Evolutionary conservation across 2,113 vertebrate species (phyloP).

Genomic region (Patagioenas fasciata): DNA sequence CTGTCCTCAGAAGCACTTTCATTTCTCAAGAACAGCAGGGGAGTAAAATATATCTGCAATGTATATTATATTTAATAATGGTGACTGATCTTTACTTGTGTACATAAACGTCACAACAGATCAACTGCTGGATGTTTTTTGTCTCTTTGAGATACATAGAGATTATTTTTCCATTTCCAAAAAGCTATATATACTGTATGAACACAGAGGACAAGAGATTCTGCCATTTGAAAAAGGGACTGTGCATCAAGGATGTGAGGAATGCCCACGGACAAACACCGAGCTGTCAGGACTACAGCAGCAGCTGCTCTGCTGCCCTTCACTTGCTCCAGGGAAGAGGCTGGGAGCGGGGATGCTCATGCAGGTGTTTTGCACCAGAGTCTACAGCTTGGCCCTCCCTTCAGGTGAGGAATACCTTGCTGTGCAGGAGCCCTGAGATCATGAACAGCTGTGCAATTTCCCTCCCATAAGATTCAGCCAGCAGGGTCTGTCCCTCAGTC

Average conservation of each 20-base stretch:
- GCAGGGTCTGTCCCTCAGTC: not conserved
- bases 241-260: not conserved
- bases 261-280: not conserved
- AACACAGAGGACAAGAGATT: not conserved
- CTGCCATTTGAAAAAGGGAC: not conserved
- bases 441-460: not conserved
- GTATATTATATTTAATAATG: not conserved
- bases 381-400: not conserved
- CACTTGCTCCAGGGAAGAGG: not conserved
- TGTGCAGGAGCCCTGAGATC: not conserved
- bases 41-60: not conserved
- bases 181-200: not conserved
- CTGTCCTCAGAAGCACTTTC: slow-evolving; percentile 35
- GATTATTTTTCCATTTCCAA: not conserved
- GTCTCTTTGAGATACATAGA: not conserved
- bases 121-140: slow-evolving; percentile 29
- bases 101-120: slow-evolving; percentile 46
- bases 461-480: accelerated
- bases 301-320: not conserved
- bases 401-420: not conserved
- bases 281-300: not conserved
- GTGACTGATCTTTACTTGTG: not conserved
- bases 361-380: not conserved
- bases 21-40: not conserved
- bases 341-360: accelerated